These are phyloP conservation scores for Gryllus longicercus DNA, from an alignment of 2,888 invertebrate species.

Conservation along the genomic window DNA sequence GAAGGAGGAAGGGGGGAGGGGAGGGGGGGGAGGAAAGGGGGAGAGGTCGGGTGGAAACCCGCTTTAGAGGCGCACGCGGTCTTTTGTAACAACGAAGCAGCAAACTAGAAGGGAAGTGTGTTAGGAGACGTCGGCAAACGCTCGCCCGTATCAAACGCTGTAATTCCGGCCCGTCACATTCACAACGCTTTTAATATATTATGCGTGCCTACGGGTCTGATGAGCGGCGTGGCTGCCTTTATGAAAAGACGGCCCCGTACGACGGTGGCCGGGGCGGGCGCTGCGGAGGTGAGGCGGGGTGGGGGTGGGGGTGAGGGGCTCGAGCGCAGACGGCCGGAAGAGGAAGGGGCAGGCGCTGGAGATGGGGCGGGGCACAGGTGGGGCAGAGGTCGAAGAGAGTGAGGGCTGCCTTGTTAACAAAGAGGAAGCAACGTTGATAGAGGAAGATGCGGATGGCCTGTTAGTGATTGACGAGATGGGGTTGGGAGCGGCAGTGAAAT, in stretches of 20 bases:
- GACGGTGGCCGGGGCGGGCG: neutral
- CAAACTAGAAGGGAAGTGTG: slow-evolving; percentile 17
- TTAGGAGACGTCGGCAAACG: neutral
- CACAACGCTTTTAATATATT: slow-evolving; percentile 9
- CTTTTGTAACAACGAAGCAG: neutral
- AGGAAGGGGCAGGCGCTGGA: neutral
- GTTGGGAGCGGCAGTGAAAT: too few relatives aligned
- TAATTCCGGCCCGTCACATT: slow-evolving; percentile 8
- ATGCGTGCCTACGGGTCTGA: neutral
- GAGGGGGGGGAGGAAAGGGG: too few relatives aligned
- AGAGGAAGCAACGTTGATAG: too few relatives aligned
- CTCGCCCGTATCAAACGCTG: neutral
- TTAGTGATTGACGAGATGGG: too few relatives aligned
- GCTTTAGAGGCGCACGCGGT: neutral
- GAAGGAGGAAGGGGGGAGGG: too few relatives aligned
- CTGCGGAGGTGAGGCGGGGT: neutral
- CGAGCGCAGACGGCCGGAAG: neutral
- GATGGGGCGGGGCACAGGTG: neutral
- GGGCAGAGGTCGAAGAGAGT: too few relatives aligned
- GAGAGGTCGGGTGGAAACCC: neutral
- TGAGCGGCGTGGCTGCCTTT: neutral
- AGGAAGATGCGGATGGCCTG: too few relatives aligned
- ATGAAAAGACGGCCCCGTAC: neutral
- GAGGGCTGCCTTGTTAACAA: too few relatives aligned
- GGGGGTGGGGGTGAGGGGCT: neutral